Evolutionary conservation across 2,797 vertebrate genomes (phyloP).

Genomic region (Scleropages formosus): DNA sequence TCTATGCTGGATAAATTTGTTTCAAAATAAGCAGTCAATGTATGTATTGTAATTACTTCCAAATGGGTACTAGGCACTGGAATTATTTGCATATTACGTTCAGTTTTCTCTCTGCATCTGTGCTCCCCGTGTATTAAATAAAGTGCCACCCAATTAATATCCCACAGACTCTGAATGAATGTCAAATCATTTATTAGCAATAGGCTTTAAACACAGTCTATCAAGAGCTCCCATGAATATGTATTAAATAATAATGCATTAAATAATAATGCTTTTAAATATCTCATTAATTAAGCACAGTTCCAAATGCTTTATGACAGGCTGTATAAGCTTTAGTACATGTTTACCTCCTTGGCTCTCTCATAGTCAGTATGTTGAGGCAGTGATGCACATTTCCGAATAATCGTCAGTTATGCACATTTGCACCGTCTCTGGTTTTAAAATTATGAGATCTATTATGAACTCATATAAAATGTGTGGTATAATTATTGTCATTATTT

Average conservation of each 20-base stretch:
- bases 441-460: too few species aligned
- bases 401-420: too few species aligned
- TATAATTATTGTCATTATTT: too few species aligned
- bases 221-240: slow-evolving; percentile 19
- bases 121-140: slow-evolving; percentile 24
- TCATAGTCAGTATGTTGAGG: not conserved
- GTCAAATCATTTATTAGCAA: slow-evolving; percentile 17
- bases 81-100: not conserved
- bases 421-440: too few species aligned
- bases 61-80: not conserved
- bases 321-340: not conserved
- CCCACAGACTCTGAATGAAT: slow-evolving; percentile 18
- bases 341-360: not conserved
- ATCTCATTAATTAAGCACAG: not conserved
- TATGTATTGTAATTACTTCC: slow-evolving; percentile 1
- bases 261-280: slow-evolving; percentile 9
- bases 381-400: not conserved
- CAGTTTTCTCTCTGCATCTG: slow-evolving; percentile 1
- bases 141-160: slow-evolving; percentile 33
- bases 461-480: too few species aligned
- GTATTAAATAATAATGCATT: slow-evolving; percentile 12
- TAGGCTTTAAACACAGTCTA: slow-evolving; percentile 15
- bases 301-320: not conserved
- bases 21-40: not conserved
- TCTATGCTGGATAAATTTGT: not conserved